A percentile compares a stretch with the other conserved stretches of the same genome.
Conservation (phyloP, 2,797 vertebrate genomes). For the Margarornis squamiger region DNA sequence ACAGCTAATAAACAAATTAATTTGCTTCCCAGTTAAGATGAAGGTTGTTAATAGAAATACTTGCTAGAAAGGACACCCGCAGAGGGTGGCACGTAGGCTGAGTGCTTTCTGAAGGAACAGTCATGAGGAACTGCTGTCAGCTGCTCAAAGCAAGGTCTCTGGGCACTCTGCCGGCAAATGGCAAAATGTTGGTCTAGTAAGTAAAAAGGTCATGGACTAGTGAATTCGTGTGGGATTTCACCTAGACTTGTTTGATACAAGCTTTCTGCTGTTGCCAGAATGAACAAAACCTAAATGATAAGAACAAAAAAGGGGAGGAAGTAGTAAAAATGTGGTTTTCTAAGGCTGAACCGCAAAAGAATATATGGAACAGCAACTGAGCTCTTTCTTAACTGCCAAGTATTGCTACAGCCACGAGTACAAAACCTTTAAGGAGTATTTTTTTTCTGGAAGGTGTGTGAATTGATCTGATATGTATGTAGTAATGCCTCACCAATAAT, state of each 20-base stretch:
- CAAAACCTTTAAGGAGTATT: neutral
- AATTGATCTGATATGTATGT: neutral
- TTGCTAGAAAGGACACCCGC: neutral
- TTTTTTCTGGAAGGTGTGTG: neutral
- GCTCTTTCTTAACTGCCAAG: neutral
- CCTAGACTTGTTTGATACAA: neutral
- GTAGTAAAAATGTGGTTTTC: neutral
- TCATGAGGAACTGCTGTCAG: neutral
- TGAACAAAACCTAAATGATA: neutral
- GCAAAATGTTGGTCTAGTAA: neutral
- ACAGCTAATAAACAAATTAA: neutral
- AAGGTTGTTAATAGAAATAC: neutral
- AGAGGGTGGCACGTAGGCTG: neutral
- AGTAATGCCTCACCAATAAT: neutral
- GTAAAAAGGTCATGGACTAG: neutral
- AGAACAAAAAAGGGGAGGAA: neutral
- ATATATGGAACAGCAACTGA: neutral
- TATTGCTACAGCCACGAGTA: neutral
- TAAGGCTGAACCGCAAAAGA: neutral
- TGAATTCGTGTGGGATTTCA: neutral
- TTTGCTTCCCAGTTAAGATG: neutral
- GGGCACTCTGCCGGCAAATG: neutral
- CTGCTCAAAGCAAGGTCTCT: neutral
- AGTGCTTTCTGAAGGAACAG: neutral
- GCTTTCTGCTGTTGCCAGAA: neutral